Percentiles rank a stretch among this genome's conserved stretches.
phyloP scores from a whole-genome alignment of 2,113 vertebrate genomes.

The Oreochromis tanganicae region DNA sequence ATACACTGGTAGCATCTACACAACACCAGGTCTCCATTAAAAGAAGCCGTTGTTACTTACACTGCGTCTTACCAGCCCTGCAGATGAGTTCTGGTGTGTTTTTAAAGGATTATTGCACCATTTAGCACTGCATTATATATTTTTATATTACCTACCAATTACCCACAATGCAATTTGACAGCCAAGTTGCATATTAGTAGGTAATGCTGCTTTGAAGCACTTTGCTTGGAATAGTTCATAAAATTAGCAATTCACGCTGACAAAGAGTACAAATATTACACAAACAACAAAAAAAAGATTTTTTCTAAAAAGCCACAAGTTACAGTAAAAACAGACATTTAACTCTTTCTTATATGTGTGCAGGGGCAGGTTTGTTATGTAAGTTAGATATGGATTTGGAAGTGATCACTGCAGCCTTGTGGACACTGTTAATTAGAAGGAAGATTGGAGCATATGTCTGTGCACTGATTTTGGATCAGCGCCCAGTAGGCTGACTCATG shows the following conservation, averaged over 20 bases:
- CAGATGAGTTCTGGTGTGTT: neutral
- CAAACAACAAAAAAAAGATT: neutral
- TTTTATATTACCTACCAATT: neutral
- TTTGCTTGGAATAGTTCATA: neutral
- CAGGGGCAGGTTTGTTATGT: neutral
- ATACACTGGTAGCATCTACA: neutral
- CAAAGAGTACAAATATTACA: neutral
- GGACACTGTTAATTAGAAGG: neutral
- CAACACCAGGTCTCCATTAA: neutral
- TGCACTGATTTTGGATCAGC: neutral
- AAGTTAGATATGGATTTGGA: neutral
- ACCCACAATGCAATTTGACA: neutral
- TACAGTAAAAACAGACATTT: neutral
- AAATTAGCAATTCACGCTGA: neutral
- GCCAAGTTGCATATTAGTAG: neutral
- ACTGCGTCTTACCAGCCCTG: neutral
- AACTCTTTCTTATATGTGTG: neutral
- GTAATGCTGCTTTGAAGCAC: neutral
- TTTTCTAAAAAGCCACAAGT: neutral
- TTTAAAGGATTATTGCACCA: neutral
- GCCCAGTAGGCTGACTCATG: conserved; percentile 9
- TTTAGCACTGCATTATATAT: neutral
- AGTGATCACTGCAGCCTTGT: neutral
- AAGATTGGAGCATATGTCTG: neutral
- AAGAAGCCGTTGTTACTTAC: neutral